Evolutionary conservation across 1,140 invertebrate genomes (phyloP).

Genomic region (Drosophila pruinosa): DNA sequence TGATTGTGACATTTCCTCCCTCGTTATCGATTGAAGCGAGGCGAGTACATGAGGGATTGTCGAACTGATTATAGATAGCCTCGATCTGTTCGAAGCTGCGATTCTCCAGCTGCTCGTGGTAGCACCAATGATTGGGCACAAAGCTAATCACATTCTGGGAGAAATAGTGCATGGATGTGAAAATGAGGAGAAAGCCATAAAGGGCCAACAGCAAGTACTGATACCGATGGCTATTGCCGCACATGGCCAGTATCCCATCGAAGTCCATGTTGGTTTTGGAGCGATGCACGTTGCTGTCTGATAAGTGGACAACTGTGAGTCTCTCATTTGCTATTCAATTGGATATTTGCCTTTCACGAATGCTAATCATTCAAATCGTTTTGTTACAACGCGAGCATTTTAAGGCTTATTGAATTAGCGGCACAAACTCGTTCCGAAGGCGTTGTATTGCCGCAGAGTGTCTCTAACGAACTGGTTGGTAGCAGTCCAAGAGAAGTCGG

Average conservation of each 20-base stretch:
- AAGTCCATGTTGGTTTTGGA: slow-evolving; percentile 82
- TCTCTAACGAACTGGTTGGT: slow-evolving; percentile 50
- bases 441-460: slow-evolving; percentile 44
- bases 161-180: slow-evolving; percentile 84
- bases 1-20: slow-evolving; percentile 42
- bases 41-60: slow-evolving; percentile 61
- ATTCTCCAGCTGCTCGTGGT: slow-evolving; percentile 67
- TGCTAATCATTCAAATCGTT: slow-evolving; percentile 29
- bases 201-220: slow-evolving; percentile 84
- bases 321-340: slow-evolving; percentile 19
- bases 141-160: slow-evolving; percentile 84
- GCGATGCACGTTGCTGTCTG: not conserved
- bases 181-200: slow-evolving; percentile 63
- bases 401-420: slow-evolving; percentile 29
- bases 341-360: not conserved
- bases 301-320: slow-evolving; percentile 41
- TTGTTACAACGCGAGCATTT: slow-evolving; percentile 22
- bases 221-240: slow-evolving; percentile 85
- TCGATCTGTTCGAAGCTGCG: slow-evolving; percentile 49
- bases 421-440: slow-evolving; percentile 52
- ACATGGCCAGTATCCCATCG: slow-evolving; percentile 84
- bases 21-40: slow-evolving; percentile 28
- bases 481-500: slow-evolving; percentile 13
- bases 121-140: slow-evolving; percentile 83
- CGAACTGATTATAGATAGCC: slow-evolving; percentile 47